phyloP scores from a whole-genome alignment of 2,888 invertebrate genomes.

The Tenthredo scrophulariae region DNA sequence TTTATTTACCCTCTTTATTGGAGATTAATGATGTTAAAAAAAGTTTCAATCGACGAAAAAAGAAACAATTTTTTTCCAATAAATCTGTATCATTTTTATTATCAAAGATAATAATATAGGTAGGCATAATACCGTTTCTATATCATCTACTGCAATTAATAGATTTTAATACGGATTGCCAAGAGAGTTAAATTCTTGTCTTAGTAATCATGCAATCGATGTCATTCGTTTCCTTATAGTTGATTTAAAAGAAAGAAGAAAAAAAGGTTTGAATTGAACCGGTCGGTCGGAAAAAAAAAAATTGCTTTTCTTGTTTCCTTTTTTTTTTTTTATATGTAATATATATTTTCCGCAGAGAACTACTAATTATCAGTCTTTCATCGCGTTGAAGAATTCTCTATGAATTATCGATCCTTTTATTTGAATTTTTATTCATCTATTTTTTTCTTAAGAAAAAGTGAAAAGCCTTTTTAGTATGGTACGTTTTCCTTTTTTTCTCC shows the following conservation, averaged over 20 bases:
- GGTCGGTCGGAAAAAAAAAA: neutral
- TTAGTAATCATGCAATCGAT: neutral
- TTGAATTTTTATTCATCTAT: too few species aligned
- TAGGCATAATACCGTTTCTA: neutral
- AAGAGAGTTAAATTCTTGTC: neutral
- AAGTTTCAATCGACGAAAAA: neutral
- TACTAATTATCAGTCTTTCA: constrained; percentile 4
- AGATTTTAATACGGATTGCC: neutral
- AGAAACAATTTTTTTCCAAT: neutral
- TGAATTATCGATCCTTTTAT: neutral
- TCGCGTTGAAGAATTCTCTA: neutral
- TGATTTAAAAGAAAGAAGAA: neutral
- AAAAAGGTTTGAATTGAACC: neutral
- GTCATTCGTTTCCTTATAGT: neutral
- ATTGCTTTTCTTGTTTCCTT: neutral
- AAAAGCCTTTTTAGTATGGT: neutral
- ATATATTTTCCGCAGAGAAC: neutral
- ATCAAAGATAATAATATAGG: neutral
- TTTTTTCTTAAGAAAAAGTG: neutral
- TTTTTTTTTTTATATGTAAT: neutral
- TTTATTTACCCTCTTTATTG: neutral
- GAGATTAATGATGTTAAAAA: neutral
- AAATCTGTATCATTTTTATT: neutral
- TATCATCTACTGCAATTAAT: neutral
- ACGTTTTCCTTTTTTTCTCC: neutral